Evolutionary conservation across 37 sponge, comb jelly and placozoan species (phyloP).

Genomic region (Bolinopsis microptera): DNA sequence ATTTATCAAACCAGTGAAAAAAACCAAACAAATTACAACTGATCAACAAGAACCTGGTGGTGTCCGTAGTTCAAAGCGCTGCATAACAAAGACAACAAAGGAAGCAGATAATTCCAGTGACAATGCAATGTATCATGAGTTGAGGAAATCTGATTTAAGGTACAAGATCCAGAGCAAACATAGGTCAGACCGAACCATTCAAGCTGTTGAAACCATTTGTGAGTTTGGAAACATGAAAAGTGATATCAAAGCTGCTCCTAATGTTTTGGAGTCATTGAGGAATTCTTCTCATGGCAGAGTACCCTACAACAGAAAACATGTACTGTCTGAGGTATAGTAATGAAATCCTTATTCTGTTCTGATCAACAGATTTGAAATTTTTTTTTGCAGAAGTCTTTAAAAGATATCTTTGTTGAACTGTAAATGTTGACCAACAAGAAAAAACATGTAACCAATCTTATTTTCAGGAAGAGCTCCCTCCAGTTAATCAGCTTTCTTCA

Average conservation of each 20-base stretch:
- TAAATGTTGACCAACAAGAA: too few species aligned
- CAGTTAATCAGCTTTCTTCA: neutral
- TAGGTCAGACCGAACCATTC: neutral
- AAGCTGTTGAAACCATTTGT: too few species aligned
- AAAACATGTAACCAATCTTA: too few species aligned
- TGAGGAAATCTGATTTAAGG: neutral
- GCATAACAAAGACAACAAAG: neutral
- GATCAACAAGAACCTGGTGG: too few species aligned
- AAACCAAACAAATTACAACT: too few species aligned
- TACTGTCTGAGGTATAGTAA: neutral
- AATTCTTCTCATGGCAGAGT: neutral
- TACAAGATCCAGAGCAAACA: neutral
- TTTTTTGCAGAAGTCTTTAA: too few species aligned
- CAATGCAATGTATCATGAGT: neutral
- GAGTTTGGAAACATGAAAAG: too few species aligned
- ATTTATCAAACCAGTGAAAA: neutral
- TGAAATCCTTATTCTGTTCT: too few species aligned
- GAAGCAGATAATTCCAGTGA: neutral
- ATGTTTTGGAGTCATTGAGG: neutral
- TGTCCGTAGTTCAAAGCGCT: neutral
- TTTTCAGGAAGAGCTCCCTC: conserved; percentile 20
- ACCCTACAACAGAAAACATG: neutral
- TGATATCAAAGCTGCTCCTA: neutral
- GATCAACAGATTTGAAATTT: too few species aligned
- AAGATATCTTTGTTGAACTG: too few species aligned